Evolutionary conservation across 2,797 vertebrate genomes (phyloP), one percentile per base, ranked within the genome.

Genomic region (Alca torda): DNA sequence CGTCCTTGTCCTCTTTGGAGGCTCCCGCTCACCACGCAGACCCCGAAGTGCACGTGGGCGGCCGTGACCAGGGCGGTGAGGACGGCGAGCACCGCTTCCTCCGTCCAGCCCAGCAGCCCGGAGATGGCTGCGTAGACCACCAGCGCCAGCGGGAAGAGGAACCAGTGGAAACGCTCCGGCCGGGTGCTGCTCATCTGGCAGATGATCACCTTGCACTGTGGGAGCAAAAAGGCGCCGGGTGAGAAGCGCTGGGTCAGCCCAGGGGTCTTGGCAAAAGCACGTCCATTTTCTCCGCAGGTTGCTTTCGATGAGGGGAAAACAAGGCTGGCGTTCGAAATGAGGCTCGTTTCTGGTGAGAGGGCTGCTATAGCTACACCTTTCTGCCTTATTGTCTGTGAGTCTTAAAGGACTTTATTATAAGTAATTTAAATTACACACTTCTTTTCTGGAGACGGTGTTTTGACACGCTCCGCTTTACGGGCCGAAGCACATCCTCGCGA

Each of bases 121-220:
- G 68, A 84, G 70, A 85, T 53, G 28, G 89, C 86, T 8, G 90
- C 65, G 1, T 76, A 89, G 70, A 97, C 95, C 64, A 96, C 54
- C 68, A 95, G 43, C 1, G 86, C 93, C 73, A 98, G 80, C 3
- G 97, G 97, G 79, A 95, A 84, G 39, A 97, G 93, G 68, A 97
- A 84, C 94, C 95, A 97, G 75, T 95, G 96, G 35, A 96, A 82
- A 11, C 93, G 90, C 77, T 94, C 97, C 0, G 94, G 95, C 31
- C 5, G 96, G 8, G 96, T 97, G 84, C 95, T 87, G 64, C 96
- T 97, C 95, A 96, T 96, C 90, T 97, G 97, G 89, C 96, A 97
- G 69, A 93, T 16, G 51, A 98, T 97, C 90, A 97, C 96, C 79
- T 95, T 95, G 92, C 95, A 97, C 96, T 94, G 87, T 26, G 1